Conservation (phyloP, 2,797 vertebrate genomes). For the Pangasius sanitwongsei region DNA sequence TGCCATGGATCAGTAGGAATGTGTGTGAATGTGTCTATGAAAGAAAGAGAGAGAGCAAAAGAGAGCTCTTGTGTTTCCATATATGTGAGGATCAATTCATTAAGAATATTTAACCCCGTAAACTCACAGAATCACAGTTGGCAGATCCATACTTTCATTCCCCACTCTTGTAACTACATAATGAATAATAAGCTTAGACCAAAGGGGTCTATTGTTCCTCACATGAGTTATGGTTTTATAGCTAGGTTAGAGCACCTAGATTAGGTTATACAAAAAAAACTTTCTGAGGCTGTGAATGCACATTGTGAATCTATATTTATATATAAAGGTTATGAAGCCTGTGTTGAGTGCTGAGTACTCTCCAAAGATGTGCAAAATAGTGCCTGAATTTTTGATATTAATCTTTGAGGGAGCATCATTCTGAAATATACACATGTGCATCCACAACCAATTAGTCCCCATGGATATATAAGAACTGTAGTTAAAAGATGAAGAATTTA, state of each 20-base stretch:
- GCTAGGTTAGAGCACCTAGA: not conserved
- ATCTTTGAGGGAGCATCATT: not conserved
- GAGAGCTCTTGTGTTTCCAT: not conserved
- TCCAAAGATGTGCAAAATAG: not conserved
- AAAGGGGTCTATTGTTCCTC: not conserved
- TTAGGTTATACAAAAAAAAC: not conserved
- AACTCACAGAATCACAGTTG: not conserved
- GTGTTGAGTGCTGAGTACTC: not conserved
- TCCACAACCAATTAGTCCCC: constrained; percentile 6
- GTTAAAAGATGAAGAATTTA: not conserved
- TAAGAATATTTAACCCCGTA: not conserved
- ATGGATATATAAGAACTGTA: not conserved
- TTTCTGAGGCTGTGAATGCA: not conserved
- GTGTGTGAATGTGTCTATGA: constrained; percentile 10
- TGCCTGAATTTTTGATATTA: not conserved
- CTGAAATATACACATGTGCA: constrained; percentile 6
- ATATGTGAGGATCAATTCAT: not conserved
- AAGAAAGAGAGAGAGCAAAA: not conserved
- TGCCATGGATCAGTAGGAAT: constrained; percentile 15
- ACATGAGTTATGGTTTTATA: not conserved
- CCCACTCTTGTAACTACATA: not conserved
- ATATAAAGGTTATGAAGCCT: not conserved
- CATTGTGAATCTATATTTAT: not conserved
- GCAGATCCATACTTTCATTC: not conserved
- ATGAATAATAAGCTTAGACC: not conserved